Conservation (phyloP, 2,113 vertebrate genomes). For the Hippocampus abdominalis region DNA sequence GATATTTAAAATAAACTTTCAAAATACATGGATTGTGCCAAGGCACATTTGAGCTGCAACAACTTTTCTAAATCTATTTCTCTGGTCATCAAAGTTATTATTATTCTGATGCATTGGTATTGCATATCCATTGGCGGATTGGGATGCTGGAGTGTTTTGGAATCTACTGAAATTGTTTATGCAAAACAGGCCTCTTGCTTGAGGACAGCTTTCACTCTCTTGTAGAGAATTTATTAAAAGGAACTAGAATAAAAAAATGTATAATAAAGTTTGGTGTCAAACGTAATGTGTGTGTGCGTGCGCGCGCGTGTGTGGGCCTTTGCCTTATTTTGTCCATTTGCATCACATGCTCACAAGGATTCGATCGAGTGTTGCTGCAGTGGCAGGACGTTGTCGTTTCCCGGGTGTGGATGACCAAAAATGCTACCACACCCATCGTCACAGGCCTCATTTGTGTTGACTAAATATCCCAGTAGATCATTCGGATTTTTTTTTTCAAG, state of each 20-base stretch:
- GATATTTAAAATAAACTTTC: constrained; percentile 8
- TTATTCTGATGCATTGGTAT: constrained; percentile 54
- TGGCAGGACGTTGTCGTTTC: constrained; percentile 25
- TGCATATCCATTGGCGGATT: constrained; percentile 44
- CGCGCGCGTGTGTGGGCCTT: background rate
- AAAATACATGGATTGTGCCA: constrained; percentile 58
- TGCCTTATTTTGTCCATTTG: constrained; percentile 5
- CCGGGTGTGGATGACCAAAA: constrained; percentile 29
- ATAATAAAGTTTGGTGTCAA: constrained; percentile 55
- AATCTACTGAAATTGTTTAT: constrained; percentile 58
- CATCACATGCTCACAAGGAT: constrained; percentile 6
- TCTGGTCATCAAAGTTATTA: constrained; percentile 37
- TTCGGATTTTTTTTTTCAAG: background rate
- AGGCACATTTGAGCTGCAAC: constrained; percentile 59
- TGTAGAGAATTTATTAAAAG: constrained; percentile 62
- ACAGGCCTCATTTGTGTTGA: constrained; percentile 57
- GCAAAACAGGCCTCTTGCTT: constrained; percentile 61
- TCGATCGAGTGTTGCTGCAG: background rate
- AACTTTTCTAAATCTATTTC: constrained; percentile 39
- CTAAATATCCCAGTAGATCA: constrained; percentile 16
- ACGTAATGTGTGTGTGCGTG: constrained; percentile 1
- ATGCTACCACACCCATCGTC: constrained; percentile 39
- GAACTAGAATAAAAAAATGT: constrained; percentile 42
- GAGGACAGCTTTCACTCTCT: constrained; percentile 61
- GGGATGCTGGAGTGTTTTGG: constrained; percentile 42